Conservation (phyloP, 2,888 invertebrate species). For the Acleris emargana region DNA sequence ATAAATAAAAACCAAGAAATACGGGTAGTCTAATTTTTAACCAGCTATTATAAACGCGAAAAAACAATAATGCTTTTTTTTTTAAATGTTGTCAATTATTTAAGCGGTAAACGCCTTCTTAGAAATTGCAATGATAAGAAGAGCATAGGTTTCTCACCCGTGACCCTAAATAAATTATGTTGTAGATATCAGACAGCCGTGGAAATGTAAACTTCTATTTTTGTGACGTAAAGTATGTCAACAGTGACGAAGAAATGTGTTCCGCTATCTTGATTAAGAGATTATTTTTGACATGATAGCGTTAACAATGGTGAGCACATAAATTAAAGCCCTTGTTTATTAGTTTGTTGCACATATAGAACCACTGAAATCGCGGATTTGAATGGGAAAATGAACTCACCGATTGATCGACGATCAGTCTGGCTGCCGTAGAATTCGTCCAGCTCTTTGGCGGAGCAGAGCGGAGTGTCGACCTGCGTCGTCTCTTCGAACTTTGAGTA, state of each 20-base stretch:
- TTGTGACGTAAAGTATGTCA: slow-evolving; percentile 34
- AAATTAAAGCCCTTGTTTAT: slow-evolving; percentile 47
- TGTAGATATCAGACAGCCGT: slow-evolving; percentile 46
- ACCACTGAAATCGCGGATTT: slow-evolving; percentile 56
- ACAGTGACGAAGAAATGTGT: slow-evolving; percentile 43
- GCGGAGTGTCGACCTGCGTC: slow-evolving; percentile 90
- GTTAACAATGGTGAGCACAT: slow-evolving; percentile 44
- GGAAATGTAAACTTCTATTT: slow-evolving; percentile 43
- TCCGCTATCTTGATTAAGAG: slow-evolving; percentile 43
- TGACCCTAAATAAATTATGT: slow-evolving; percentile 68
- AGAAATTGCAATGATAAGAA: slow-evolving; percentile 47
- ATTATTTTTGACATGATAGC: slow-evolving; percentile 40
- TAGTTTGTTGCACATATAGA: slow-evolving; percentile 53
- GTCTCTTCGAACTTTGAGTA: slow-evolving; percentile 93
- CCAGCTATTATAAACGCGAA: too few relatives aligned
- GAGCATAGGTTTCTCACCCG: slow-evolving; percentile 48
- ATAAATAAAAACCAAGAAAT: too few relatives aligned
- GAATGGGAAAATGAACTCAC: slow-evolving; percentile 70
- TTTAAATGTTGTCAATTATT: too few relatives aligned
- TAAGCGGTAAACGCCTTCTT: slow-evolving; percentile 4
- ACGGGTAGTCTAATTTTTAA: too few relatives aligned
- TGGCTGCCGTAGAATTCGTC: slow-evolving; percentile 86
- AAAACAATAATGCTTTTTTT: too few relatives aligned
- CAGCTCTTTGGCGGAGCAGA: slow-evolving; percentile 88
- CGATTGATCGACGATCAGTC: slow-evolving; percentile 81